Conservation (phyloP, 2,888 invertebrate genomes). For the Drosophila atripex region DNA sequence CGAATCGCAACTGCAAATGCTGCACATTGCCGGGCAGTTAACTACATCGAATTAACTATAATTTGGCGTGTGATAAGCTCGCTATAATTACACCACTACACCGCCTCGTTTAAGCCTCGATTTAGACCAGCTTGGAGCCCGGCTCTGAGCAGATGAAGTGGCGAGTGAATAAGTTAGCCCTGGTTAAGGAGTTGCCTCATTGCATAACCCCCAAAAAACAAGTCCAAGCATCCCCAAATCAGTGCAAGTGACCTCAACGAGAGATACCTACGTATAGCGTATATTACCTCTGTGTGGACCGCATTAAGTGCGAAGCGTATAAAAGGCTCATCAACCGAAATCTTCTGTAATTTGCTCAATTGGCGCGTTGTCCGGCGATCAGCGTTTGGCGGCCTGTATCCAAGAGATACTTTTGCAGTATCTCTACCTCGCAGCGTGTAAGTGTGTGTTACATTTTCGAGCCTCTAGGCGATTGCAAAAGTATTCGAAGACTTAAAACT, state of each 20-base stretch:
- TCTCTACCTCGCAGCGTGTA: constrained; percentile 19
- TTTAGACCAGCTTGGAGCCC: background rate
- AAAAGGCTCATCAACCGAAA: constrained; percentile 71
- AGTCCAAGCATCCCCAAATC: constrained; percentile 35
- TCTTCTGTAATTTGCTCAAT: constrained; percentile 80
- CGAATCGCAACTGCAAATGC: constrained; percentile 41
- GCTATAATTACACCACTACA: constrained; percentile 2
- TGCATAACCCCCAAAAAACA: constrained; percentile 36
- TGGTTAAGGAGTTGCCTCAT: constrained; percentile 11
- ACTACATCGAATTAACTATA: constrained; percentile 22
- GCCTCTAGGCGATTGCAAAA: constrained; percentile 28
- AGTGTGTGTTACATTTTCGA: constrained; percentile 33
- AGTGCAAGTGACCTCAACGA: constrained; percentile 46
- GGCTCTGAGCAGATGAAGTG: background rate
- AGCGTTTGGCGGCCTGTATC: constrained; percentile 53
- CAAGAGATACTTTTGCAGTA: constrained; percentile 69
- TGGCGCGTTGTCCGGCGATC: constrained; percentile 59
- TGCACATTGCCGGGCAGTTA: constrained; percentile 16
- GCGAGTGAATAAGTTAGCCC: background rate
- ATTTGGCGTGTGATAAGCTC: constrained; percentile 63
- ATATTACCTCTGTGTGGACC: constrained; percentile 1
- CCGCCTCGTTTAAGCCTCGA: constrained; percentile 1
- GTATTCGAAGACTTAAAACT: constrained; percentile 22
- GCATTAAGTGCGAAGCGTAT: constrained; percentile 35
- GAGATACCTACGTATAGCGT: background rate